Evolutionary conservation across 2,113 vertebrate genomes (phyloP), one percentile per base, ranked within the genome.

Genomic region (Elephantulus edwardii): DNA sequence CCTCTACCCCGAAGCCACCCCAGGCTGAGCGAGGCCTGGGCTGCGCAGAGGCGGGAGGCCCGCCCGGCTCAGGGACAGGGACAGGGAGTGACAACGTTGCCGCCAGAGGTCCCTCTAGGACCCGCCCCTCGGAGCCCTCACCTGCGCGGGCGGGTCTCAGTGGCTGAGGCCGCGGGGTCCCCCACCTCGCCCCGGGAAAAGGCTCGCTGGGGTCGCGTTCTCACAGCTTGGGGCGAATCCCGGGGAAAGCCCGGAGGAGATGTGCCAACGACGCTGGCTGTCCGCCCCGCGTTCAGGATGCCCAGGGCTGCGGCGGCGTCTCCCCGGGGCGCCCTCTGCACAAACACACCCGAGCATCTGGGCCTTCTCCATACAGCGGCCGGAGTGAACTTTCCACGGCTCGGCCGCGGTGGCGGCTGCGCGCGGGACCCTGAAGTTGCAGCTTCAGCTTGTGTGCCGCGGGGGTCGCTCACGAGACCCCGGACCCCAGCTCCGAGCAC

Each of bases 361-460:
- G 13, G 26, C 70, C 35, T 71, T 48, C 11, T 19, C 16, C 5
- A 46, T 7, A 54, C 28, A 8, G 54, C 1, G 42, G 56, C 71
- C 44, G 40, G 50, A 7, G 71, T 71, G 90, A 93, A 89, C 88
- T 92, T 89, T 10, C 10, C 86, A 19, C 44, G 64, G 86, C 56
- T 86, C 71, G 14, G 64, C 58, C 35, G 54, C 26, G 10, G 38
- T 26, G 19, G 75, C 38, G 7, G 72, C 33, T 33, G 81, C 4
- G 54, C 42, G 28, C 24, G 3, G 9, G 58, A n/a, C 44, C 40
- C 10, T 20, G 26, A 83, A 88, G 84, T 87, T 64, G 60, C 71
- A 0, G 89, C 76, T 8, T n/a, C 22, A 4, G 13, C 70, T 2
- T 24, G 50, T 12, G 40, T 33, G 6, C 87, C 3, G 1, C 82